Evolutionary conservation across 2,113 vertebrate genomes (phyloP).

Genomic region (Vulpes lagopus): DNA sequence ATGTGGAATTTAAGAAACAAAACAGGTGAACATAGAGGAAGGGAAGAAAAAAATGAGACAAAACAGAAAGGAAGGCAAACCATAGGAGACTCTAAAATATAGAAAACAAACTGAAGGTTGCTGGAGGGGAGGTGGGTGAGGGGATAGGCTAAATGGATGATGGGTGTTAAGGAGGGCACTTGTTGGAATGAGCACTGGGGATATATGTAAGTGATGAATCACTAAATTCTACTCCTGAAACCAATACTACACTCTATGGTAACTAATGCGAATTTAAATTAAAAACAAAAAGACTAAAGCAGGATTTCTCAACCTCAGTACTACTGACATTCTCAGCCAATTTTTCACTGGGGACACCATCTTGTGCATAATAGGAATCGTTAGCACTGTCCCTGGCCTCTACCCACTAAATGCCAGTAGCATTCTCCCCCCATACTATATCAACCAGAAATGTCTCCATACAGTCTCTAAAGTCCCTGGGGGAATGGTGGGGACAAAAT

Average conservation of each 20-base stretch:
- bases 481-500: neutral
- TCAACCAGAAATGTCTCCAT: conserved; percentile 33
- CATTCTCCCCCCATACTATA: neutral
- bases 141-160: neutral
- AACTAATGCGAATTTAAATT: neutral
- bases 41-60: neutral
- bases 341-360: neutral
- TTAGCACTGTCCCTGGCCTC: neutral
- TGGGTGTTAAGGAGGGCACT: neutral
- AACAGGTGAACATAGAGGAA: neutral
- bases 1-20: neutral
- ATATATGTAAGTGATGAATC: neutral
- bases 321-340: neutral
- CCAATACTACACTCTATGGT: neutral
- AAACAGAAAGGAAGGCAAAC: neutral
- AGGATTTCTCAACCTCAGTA: neutral
- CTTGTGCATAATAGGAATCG: neutral
- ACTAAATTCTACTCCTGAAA: neutral
- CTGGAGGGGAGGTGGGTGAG: neutral
- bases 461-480: neutral
- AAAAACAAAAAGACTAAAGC: neutral
- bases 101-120: neutral
- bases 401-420: neutral
- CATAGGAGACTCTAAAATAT: neutral
- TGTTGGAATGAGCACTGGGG: neutral